Percentiles rank a stretch among this genome's conserved stretches.
These are phyloP conservation scores for Solenopsis invicta DNA, from an alignment of 1,140 invertebrate genomes.

Conservation along the genomic window DNA sequence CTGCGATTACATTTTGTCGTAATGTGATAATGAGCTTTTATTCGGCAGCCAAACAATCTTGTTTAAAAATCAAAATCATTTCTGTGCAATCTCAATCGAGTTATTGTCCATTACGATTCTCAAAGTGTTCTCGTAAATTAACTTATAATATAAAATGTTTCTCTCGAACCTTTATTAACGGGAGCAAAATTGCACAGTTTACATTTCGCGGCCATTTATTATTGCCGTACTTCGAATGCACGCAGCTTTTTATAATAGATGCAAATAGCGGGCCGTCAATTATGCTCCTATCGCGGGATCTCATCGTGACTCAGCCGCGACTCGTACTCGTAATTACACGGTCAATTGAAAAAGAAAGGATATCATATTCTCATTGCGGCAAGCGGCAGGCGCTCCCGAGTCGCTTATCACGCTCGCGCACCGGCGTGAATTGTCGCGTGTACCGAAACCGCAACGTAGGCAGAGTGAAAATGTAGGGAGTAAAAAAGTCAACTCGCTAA, in stretches of 20 bases:
- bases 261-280: slow-evolving; percentile 24
- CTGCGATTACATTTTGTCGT: neutral
- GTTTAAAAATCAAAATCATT: neutral
- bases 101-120: neutral
- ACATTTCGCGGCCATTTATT: neutral
- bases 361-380: slow-evolving; percentile 10
- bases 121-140: neutral
- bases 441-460: slow-evolving; percentile 11
- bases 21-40: neutral
- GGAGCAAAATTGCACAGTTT: neutral
- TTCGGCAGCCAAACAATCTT: neutral
- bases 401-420: neutral
- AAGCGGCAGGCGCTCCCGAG: neutral
- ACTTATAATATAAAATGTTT: neutral
- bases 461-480: slow-evolving; percentile 27
- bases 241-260: neutral
- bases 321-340: slow-evolving; percentile 32
- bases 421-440: slow-evolving; percentile 8
- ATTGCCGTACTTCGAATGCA: neutral
- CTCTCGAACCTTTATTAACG: neutral
- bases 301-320: slow-evolving; percentile 26
- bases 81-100: neutral
- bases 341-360: slow-evolving; percentile 30
- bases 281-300: slow-evolving; percentile 32
- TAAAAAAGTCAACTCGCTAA: slow-evolving; percentile 56